Conservation (phyloP, 2,888 invertebrate genomes). For the Euplagia quadripunctaria region DNA sequence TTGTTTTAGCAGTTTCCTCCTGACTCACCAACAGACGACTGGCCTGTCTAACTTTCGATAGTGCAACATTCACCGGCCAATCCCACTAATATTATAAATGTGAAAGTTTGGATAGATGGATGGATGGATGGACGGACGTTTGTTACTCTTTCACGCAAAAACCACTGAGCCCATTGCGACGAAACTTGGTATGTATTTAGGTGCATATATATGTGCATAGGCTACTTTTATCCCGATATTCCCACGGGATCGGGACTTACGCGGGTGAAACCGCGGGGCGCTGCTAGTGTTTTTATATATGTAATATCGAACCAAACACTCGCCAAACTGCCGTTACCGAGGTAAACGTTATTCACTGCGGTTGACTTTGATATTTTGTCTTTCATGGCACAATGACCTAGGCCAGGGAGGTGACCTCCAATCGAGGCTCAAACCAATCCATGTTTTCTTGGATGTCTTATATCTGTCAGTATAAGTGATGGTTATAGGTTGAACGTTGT, state of each 20-base stretch:
- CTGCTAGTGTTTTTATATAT: no score
- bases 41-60: neutral
- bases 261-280: no score
- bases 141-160: no score
- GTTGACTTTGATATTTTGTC: neutral
- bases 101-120: no score
- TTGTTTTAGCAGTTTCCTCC: neutral
- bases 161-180: no score
- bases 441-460: constrained; percentile 1
- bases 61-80: neutral
- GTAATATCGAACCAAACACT: neutral
- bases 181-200: no score
- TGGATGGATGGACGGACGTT: no score
- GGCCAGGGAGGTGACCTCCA: neutral
- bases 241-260: no score
- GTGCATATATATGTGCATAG: no score
- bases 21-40: neutral
- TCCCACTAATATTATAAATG: neutral
- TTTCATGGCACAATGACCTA: neutral
- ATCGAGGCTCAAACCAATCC: neutral
- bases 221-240: no score
- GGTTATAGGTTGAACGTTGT: neutral
- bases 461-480: neutral
- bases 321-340: neutral
- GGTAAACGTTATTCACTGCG: neutral